These are phyloP conservation scores for Tribolium madens DNA, from an alignment of 1,140 invertebrate species.

Conservation along the genomic window DNA sequence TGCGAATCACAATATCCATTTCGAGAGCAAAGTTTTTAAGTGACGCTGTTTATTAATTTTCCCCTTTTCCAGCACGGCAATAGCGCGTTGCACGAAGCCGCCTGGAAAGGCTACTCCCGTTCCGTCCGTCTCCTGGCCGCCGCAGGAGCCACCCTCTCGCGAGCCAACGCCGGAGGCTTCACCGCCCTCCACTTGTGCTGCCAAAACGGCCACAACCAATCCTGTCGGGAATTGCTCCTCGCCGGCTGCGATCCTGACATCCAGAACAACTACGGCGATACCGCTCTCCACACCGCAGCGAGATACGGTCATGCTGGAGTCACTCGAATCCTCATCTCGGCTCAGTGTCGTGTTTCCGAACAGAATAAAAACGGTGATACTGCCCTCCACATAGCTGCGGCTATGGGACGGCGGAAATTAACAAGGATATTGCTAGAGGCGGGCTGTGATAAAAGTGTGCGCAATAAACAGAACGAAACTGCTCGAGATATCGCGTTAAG, in stretches of 20 bases:
- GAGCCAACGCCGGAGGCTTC: constrained; percentile 89
- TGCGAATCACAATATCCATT: neutral
- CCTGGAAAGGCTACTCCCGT: constrained; percentile 93
- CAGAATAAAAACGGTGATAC: constrained; percentile 98
- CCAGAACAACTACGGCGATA: constrained; percentile 97
- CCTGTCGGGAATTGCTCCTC: constrained; percentile 87
- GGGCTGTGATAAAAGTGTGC: constrained; percentile 80
- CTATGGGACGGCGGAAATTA: constrained; percentile 92
- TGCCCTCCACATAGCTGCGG: constrained; percentile 91
- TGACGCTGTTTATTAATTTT: neutral
- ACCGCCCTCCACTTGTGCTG: constrained; percentile 93
- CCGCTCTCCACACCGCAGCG: constrained; percentile 93
- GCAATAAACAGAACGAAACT: constrained; percentile 94
- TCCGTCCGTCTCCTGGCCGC: constrained; percentile 83
- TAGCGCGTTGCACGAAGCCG: constrained; percentile 91
- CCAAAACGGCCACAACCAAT: constrained; percentile 97
- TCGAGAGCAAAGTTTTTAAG: neutral
- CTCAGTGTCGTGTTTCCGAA: constrained; percentile 86
- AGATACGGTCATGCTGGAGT: constrained; percentile 97
- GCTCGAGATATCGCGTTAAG: constrained; percentile 89
- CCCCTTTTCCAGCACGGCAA: constrained; percentile 85
- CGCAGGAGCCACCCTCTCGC: constrained; percentile 77
- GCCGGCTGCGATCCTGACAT: constrained; percentile 88
- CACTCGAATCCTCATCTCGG: constrained; percentile 92
- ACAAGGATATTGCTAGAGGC: constrained; percentile 92